phyloP scores from a whole-genome alignment of 2,888 invertebrate genomes.

The Drosophila colorata region DNA sequence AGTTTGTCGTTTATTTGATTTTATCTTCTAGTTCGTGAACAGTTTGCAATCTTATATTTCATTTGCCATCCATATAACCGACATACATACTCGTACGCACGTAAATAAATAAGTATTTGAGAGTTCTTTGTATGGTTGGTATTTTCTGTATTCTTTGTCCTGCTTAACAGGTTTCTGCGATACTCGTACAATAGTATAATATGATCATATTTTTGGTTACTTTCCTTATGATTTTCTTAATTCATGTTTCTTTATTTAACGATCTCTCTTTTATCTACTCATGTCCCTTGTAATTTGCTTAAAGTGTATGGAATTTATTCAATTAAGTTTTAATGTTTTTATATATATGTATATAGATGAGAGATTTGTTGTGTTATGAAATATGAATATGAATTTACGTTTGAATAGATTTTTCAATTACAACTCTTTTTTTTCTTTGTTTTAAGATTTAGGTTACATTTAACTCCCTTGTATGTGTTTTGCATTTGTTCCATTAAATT shows the following conservation, averaged over 20 bases:
- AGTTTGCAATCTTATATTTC: slow-evolving; percentile 49
- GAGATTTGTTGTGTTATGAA: slow-evolving; percentile 54
- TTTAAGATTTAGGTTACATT: slow-evolving; percentile 80
- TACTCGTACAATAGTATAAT: slow-evolving; percentile 30
- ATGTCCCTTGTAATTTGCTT: slow-evolving; percentile 76
- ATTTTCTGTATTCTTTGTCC: slow-evolving; percentile 15
- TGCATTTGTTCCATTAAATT: slow-evolving; percentile 83
- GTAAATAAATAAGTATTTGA: slow-evolving; percentile 42
- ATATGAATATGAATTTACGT: slow-evolving; percentile 65
- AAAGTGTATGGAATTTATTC: slow-evolving; percentile 58
- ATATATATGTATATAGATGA: slow-evolving; percentile 45
- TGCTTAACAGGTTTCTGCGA: slow-evolving; percentile 11
- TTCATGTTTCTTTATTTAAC: slow-evolving; percentile 32
- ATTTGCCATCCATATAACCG: slow-evolving; percentile 26
- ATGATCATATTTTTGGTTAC: slow-evolving; percentile 36
- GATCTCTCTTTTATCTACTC: slow-evolving; percentile 44
- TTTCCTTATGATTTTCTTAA: slow-evolving; percentile 22
- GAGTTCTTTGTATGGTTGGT: slow-evolving; percentile 57
- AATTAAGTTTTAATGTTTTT: slow-evolving; percentile 45
- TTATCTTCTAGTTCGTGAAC: slow-evolving; percentile 72
- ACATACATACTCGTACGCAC: slow-evolving; percentile 5
- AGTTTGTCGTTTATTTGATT: slow-evolving; percentile 71
- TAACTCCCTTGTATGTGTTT: slow-evolving; percentile 85
- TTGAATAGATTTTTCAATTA: slow-evolving; percentile 63
- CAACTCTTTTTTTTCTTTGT: slow-evolving; percentile 34